A percentile compares a stretch with the other conserved stretches of the same genome.
phyloP scores from a whole-genome alignment of 2,113 vertebrate species.

The Ovis aries region DNA sequence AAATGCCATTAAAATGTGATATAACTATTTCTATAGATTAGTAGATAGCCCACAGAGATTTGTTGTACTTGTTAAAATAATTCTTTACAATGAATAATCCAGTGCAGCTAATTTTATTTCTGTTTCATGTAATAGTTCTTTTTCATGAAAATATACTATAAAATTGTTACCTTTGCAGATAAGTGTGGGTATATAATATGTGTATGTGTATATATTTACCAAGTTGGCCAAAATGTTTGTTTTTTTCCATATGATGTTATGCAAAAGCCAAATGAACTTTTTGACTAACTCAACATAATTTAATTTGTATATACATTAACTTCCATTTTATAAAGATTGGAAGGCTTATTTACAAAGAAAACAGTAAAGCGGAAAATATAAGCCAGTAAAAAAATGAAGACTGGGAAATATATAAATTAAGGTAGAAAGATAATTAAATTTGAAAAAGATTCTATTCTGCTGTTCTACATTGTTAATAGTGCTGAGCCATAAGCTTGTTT shows the following conservation, averaged over 20 bases:
- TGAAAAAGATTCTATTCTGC: background rate
- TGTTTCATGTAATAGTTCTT: background rate
- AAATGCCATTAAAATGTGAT: background rate
- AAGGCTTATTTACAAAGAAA: background rate
- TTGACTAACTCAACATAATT: background rate
- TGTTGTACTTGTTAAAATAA: background rate
- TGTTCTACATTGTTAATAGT: background rate
- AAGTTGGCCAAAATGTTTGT: background rate
- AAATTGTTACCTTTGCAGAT: background rate
- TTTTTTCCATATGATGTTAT: background rate
- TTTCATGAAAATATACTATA: background rate
- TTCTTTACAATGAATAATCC: background rate
- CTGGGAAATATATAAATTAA: conserved; percentile 12
- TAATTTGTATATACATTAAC: background rate
- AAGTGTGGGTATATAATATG: background rate
- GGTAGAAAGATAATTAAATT: background rate
- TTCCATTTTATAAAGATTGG: background rate
- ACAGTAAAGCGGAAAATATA: background rate
- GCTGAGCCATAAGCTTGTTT: conserved; percentile 13
- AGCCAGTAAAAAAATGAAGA: background rate
- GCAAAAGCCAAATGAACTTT: background rate
- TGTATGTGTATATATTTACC: background rate
- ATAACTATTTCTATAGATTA: background rate
- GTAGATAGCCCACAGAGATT: background rate
- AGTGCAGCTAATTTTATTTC: background rate